Evolutionary conservation across 2,113 vertebrate species (phyloP).

Genomic region (Paralichthys olivaceus): DNA sequence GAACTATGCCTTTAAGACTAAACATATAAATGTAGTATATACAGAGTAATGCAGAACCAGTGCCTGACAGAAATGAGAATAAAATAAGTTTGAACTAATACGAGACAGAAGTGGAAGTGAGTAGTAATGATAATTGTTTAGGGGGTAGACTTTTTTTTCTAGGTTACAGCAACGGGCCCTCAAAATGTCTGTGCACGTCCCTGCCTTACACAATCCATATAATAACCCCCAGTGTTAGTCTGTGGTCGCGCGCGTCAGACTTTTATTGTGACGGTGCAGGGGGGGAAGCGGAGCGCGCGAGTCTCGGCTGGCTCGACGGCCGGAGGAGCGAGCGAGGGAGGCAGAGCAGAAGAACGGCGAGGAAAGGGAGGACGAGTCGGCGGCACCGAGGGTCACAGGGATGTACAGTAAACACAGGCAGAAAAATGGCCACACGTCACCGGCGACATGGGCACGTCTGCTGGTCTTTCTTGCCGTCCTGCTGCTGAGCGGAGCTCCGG

Average conservation of each 20-base stretch:
- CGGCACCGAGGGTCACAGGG: constrained; percentile 76
- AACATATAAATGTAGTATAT: no score
- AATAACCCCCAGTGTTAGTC: not conserved
- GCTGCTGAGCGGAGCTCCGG: constrained; percentile 66
- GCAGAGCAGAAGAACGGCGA: constrained; percentile 56
- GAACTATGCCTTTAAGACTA: no score
- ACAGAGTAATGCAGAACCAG: no score
- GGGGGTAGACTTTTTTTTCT: no score
- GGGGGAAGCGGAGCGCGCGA: constrained; percentile 5
- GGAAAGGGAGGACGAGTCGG: constrained; percentile 59
- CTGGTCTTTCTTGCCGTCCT: constrained; percentile 61
- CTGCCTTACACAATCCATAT: no score
- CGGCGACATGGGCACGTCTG: constrained; percentile 62
- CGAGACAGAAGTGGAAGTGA: no score
- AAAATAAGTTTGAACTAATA: no score
- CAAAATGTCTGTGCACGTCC: no score
- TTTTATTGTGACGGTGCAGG: constrained; percentile 39
- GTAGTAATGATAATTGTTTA: no score
- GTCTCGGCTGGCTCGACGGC: not conserved
- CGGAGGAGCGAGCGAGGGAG: constrained; percentile 10
- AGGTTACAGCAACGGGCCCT: no score
- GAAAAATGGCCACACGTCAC: constrained; percentile 77
- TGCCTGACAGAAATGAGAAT: no score
- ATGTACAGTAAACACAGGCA: constrained; percentile 88
- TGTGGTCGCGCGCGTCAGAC: not conserved